phyloP scores from a whole-genome alignment of 2,888 invertebrate genomes.

The Labia minor region DNA sequence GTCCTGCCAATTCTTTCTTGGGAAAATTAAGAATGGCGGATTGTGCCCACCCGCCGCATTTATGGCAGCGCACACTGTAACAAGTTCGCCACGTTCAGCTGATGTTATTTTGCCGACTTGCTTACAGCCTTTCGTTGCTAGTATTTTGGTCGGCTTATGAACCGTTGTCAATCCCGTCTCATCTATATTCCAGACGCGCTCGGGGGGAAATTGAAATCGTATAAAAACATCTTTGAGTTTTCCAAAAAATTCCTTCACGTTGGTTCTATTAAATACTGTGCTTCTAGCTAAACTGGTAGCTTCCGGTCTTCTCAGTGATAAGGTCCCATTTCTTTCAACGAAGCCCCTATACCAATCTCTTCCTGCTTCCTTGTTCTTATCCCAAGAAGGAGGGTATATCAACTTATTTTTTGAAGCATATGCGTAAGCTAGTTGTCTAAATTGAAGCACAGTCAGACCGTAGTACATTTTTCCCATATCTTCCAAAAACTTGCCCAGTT shows the following conservation, averaged over 20 bases:
- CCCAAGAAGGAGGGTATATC: slow-evolving; percentile 20
- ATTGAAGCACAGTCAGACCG: slow-evolving; percentile 29
- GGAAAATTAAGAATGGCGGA: slow-evolving; percentile 35
- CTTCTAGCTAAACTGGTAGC: slow-evolving; percentile 26
- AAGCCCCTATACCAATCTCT: slow-evolving; percentile 27
- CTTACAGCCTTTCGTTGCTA: slow-evolving; percentile 33
- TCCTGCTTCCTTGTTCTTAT: slow-evolving; percentile 20
- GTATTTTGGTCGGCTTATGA: slow-evolving; percentile 33
- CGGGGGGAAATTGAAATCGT: slow-evolving; percentile 21
- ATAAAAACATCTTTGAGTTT: slow-evolving; percentile 27
- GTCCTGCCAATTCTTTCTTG: slow-evolving; percentile 31
- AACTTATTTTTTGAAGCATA: slow-evolving; percentile 25
- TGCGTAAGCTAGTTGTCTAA: slow-evolving; percentile 29
- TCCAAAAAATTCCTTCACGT: slow-evolving; percentile 27
- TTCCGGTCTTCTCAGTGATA: slow-evolving; percentile 26
- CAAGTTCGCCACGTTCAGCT: slow-evolving; percentile 31
- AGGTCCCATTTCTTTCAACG: slow-evolving; percentile 24
- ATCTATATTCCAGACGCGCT: slow-evolving; percentile 34
- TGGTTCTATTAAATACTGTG: slow-evolving; percentile 28
- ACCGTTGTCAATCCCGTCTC: slow-evolving; percentile 36
- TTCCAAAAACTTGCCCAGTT: slow-evolving; percentile 24
- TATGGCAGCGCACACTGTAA: slow-evolving; percentile 29
- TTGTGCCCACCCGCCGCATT: slow-evolving; percentile 33
- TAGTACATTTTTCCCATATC: slow-evolving; percentile 24
- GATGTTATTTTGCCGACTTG: slow-evolving; percentile 35